Base-by-base conservation (phyloP, 2,797 vertebrate species). In the Sebastes itinus region DNA sequence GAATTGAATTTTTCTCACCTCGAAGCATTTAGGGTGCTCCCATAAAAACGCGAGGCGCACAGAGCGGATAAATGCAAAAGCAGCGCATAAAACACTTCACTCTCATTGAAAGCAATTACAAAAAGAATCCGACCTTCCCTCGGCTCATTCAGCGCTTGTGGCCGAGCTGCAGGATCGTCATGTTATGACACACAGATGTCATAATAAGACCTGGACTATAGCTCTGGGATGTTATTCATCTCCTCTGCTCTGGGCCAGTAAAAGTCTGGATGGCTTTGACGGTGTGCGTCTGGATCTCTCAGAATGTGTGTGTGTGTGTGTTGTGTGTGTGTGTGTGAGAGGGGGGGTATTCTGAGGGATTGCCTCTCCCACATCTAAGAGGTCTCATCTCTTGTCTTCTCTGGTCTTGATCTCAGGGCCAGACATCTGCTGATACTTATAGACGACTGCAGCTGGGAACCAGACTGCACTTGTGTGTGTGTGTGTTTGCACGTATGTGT, bases 391-490 rank as follows among this genome's bases (percentile, higher is more conserved):
- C 89, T 86, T 89, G 88, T 94, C 86, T 91, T 89, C 88, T 81
- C 84, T 87, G 79, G 91, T 92, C 93, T 95, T 95, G 93, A 95
- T 95, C 94, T 95, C 82, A 80, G 86, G 83, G 94, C 94, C 95
- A 96, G 92, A 95, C 95, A 96, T 96, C 92, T 96, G 95, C 92
- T 94, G 94, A 90, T 92, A 81, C 89, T 96, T 95, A 94, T 68
- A 94, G 83, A 90, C 85, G 78, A 90, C 90, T 92, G 93, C 94
- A 95, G 93, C 93, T 95, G 94, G 90, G 79, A 94, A 83, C 84
- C 92, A 94, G 93, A 93, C 90, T 88, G 55, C 60, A 74, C 62
- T 81, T 61, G 52, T 76, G 66, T 62, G 4, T 52, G 49, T 46
- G 66, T 71, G 72, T 5, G 35, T 38, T 80, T 79, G 54, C 49